Percentiles rank a stretch among this genome's conserved stretches.
phyloP scores from a whole-genome alignment of 2,113 vertebrate species.

The Nycticorax nycticorax region DNA sequence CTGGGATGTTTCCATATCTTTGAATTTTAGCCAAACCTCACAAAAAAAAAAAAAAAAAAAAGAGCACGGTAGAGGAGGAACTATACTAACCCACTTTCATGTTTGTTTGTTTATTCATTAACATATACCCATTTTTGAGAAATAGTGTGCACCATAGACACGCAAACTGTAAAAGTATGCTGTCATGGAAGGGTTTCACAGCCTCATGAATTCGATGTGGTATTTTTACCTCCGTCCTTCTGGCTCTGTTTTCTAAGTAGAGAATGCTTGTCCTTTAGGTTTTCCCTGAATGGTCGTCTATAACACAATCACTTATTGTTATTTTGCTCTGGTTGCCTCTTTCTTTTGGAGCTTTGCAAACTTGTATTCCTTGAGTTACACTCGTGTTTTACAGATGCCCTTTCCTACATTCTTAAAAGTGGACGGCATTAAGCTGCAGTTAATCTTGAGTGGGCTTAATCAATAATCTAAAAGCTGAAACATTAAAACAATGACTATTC shows the following conservation, averaged over 20 bases:
- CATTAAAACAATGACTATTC: not conserved
- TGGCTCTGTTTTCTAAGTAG: not conserved
- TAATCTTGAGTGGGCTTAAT: not conserved
- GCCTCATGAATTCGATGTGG: not conserved
- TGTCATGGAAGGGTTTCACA: not conserved
- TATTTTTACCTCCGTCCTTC: not conserved
- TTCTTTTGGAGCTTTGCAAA: not conserved
- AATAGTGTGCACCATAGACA: not conserved
- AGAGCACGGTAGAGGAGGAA: not conserved
- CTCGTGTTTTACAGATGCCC: not conserved
- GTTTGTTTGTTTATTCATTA: slow-evolving; percentile 30
- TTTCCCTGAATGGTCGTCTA: not conserved
- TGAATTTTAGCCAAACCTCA: not conserved
- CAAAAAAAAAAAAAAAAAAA: not conserved
- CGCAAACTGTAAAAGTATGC: not conserved
- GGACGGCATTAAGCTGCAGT: not conserved
- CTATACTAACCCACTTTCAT: not conserved
- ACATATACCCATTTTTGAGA: not conserved
- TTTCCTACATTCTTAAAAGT: not conserved
- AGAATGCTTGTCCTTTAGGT: not conserved
- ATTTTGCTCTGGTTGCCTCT: not conserved
- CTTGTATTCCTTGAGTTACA: not conserved
- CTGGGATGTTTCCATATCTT: not conserved
- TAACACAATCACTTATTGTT: not conserved
- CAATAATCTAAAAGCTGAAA: not conserved